phyloP scores from a whole-genome alignment of 2,888 invertebrate genomes.

The Troides aeacus region DNA sequence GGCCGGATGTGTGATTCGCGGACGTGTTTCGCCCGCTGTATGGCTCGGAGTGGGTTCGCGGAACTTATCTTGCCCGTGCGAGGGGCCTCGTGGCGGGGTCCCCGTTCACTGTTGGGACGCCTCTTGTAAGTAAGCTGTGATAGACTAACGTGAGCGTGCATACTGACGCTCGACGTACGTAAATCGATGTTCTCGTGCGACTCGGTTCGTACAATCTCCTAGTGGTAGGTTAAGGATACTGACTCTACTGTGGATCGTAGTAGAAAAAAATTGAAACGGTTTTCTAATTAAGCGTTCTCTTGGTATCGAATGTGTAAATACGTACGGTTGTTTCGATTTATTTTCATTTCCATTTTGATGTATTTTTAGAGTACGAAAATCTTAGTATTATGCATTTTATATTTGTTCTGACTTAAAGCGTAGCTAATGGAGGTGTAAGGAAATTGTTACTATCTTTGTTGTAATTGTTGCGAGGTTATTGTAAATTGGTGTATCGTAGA shows the following conservation, averaged over 20 bases:
- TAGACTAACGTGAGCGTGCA: slow-evolving; percentile 71
- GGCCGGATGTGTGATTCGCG: slow-evolving; percentile 7
- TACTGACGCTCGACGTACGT: slow-evolving; percentile 40
- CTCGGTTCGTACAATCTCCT: slow-evolving; percentile 47
- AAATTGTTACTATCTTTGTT: slow-evolving; percentile 64
- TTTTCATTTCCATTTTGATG: slow-evolving; percentile 70
- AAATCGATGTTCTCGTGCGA: slow-evolving; percentile 32
- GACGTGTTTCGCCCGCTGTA: neutral
- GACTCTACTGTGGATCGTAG: slow-evolving; percentile 49
- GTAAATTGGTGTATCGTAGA: slow-evolving; percentile 48
- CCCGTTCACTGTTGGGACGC: slow-evolving; percentile 37
- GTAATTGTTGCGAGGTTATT: slow-evolving; percentile 58
- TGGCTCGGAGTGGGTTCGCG: slow-evolving; percentile 30
- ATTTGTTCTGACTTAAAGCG: slow-evolving; percentile 62
- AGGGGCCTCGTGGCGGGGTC: slow-evolving; percentile 34
- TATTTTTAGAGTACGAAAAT: slow-evolving; percentile 67
- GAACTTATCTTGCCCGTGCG: slow-evolving; percentile 45
- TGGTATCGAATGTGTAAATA: slow-evolving; percentile 71
- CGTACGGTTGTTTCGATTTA: slow-evolving; percentile 56
- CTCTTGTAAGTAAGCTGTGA: slow-evolving; percentile 74
- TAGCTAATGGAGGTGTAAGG: slow-evolving; percentile 55
- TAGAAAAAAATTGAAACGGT: slow-evolving; percentile 44
- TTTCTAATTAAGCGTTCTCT: slow-evolving; percentile 62
- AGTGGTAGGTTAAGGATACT: slow-evolving; percentile 65
- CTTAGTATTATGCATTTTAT: slow-evolving; percentile 71